Evolutionary conservation across 2,888 invertebrate genomes (phyloP), one percentile per base, ranked within the genome.

Genomic region (Panzeria rudis): DNA sequence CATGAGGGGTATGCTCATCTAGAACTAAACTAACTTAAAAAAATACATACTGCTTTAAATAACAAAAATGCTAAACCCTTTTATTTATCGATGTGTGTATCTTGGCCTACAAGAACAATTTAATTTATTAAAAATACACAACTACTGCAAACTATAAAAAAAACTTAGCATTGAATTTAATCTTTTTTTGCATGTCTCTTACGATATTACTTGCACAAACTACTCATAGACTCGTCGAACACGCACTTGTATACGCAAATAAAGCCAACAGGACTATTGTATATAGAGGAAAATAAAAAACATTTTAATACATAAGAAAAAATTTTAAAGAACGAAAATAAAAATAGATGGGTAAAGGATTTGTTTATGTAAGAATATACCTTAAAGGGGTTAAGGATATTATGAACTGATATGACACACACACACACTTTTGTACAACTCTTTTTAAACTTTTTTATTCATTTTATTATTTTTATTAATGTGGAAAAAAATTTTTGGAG

Each of bases 181-280:
- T 79, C 78, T 41, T 71, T 79, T 71, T 71, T 62, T 62, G 52
- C 44, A 59, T 68, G 32, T 47, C n/a, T 59, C 47, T 59, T 35
- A 38, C 59, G 59, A 68, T 68, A n/a, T 68, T 47, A 59, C 15
- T 77, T 59, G 59, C 35, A 25, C n/a, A 0, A n/a, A 32, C 56
- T 23, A n/a, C n/a, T n/a, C n/a, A n/a, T n/a, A n/a, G n/a, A n/a
- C n/a, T n/a, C 8, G 29, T 44, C n/a, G n/a, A n/a, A n/a, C n/a
- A n/a, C n/a, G n/a, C 38, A 2, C 3, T 38, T 38, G 38, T 38
- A 13, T 11, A 38, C 38, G 11, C 47, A 47, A 50, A 61, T 35
- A 54, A 66, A 54, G 44, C 13, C 17, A 64, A 54, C 17, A 35
- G 23, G 2, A 15, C 25, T 29, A 23, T 52, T 62, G 13, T 17